Percentiles rank a stretch among this genome's conserved stretches.
phyloP scores from a whole-genome alignment of 1,140 invertebrate genomes.

The Nylanderia fulva region DNA sequence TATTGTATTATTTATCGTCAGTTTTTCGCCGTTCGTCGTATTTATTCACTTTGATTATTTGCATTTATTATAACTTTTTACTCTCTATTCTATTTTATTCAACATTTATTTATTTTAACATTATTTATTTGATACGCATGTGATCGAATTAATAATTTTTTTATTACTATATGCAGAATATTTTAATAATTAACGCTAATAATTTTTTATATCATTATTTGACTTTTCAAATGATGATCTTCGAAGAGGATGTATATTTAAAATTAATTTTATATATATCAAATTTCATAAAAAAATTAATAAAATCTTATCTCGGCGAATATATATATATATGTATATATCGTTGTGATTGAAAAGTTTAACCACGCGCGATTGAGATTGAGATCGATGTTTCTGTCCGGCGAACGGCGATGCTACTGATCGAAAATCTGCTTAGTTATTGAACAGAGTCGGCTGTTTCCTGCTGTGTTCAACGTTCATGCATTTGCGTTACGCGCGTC shows the following conservation, averaged over 20 bases:
- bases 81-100: neutral
- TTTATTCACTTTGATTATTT: too few species aligned
- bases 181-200: neutral
- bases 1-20: too few species aligned
- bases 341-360: neutral
- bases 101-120: neutral
- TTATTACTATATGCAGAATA: neutral
- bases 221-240: neutral
- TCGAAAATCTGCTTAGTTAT: neutral
- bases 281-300: neutral
- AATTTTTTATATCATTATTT: neutral
- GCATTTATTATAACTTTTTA: neutral
- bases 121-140: neutral
- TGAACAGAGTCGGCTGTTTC: constrained; percentile 49
- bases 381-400: neutral
- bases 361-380: neutral
- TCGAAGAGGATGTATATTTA: neutral
- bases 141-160: neutral
- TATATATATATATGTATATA: too few species aligned
- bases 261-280: neutral
- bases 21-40: too few species aligned
- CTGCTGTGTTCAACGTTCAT: constrained; percentile 57
- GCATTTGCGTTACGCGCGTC: constrained; percentile 40
- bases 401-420: neutral
- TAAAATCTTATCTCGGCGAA: constrained; percentile 1